Evolutionary conservation across 2,113 vertebrate genomes (phyloP).

Genomic region (Gyps fulvus): DNA sequence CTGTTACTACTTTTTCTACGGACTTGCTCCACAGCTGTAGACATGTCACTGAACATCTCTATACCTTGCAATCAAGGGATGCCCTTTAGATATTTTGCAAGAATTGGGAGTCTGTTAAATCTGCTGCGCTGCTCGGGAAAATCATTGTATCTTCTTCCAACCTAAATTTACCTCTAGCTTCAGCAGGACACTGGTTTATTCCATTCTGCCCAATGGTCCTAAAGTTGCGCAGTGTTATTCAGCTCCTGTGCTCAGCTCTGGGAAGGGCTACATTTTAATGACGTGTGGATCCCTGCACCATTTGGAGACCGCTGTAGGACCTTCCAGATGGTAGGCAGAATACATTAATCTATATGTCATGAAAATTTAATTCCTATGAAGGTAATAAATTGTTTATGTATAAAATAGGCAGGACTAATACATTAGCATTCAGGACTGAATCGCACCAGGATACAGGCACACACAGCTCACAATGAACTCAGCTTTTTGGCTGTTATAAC

Average conservation of each 20-base stretch:
- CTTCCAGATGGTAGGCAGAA: slow-evolving; percentile 52
- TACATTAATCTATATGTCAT: slow-evolving; percentile 47
- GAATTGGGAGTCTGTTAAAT: not conserved
- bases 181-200: not conserved
- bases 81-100: not conserved
- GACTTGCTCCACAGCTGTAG: not conserved
- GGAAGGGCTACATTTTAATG: not conserved
- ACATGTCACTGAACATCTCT: not conserved
- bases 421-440: slow-evolving; percentile 28
- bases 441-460: not conserved
- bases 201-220: not conserved
- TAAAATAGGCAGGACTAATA: slow-evolving; percentile 37
- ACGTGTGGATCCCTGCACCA: not conserved
- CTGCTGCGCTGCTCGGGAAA: not conserved
- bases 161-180: not conserved
- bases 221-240: not conserved
- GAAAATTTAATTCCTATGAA: slow-evolving; percentile 51
- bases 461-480: not conserved
- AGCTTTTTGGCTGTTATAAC: not conserved
- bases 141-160: not conserved
- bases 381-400: slow-evolving; percentile 54
- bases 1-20: not conserved
- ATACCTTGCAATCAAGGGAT: not conserved
- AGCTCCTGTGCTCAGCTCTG: not conserved
- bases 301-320: slow-evolving; percentile 11